Evolutionary conservation across 2,797 vertebrate species (phyloP).

Genomic region (Rhodeus uyekii): DNA sequence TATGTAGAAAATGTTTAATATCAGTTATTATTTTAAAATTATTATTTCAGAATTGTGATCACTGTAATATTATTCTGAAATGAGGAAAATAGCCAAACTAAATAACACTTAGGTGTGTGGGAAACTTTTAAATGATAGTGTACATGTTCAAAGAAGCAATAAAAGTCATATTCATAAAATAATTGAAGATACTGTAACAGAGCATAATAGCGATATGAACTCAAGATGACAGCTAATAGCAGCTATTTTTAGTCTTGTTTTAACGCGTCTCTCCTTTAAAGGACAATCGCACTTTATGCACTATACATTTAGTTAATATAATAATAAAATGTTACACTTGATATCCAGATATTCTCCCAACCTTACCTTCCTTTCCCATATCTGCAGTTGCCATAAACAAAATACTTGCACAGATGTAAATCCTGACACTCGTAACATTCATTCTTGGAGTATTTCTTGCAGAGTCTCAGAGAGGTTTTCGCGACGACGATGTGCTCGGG

Average conservation of each 20-base stretch:
- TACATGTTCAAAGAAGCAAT: not conserved
- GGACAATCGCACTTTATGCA: not conserved
- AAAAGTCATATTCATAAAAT: not conserved
- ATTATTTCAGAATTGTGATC: not conserved
- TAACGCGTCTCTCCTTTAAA: not conserved
- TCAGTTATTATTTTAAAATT: not conserved
- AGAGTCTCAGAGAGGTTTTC: constrained; percentile 76
- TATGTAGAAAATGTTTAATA: not conserved
- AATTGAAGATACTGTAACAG: not conserved
- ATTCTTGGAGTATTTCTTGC: constrained; percentile 68
- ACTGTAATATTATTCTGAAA: not conserved
- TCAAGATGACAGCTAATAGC: not conserved
- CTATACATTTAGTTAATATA: not conserved
- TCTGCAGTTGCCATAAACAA: constrained; percentile 83
- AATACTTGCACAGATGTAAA: constrained; percentile 86
- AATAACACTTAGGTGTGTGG: not conserved
- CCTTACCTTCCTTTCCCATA: constrained; percentile 71
- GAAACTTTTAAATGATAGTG: not conserved
- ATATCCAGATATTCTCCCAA: not conserved
- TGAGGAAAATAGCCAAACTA: not conserved
- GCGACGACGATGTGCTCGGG: constrained; percentile 65
- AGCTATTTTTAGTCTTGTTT: not conserved
- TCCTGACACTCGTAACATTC: constrained; percentile 70
- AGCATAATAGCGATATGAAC: not conserved
- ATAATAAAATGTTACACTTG: not conserved